Conservation (phyloP, 2,113 vertebrate species). For the Vireo altiloquus region DNA sequence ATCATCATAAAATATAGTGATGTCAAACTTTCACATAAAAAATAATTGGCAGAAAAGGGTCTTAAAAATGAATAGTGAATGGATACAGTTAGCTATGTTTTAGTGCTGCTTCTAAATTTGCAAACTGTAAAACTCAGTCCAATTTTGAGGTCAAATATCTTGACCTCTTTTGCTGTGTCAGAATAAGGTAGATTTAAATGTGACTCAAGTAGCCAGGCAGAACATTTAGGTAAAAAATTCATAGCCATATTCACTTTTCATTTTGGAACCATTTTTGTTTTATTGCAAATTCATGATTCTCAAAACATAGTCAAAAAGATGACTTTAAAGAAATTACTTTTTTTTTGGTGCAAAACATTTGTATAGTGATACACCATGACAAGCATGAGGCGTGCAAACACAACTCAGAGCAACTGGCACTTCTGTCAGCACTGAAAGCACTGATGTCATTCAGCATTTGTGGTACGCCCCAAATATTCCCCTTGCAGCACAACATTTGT, state of each 20-base stretch:
- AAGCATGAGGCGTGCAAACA: neutral
- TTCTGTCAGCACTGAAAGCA: slow-evolving; percentile 22
- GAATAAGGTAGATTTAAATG: slow-evolving; percentile 1
- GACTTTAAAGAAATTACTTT: neutral
- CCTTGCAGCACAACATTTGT: slow-evolving; percentile 24
- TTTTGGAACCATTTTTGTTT: neutral
- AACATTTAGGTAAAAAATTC: neutral
- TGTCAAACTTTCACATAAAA: neutral
- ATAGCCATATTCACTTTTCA: neutral
- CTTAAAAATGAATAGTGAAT: neutral
- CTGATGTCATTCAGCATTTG: slow-evolving; percentile 28
- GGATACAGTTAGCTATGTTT: neutral
- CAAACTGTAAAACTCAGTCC: neutral
- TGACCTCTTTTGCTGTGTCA: neutral
- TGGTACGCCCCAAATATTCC: slow-evolving; percentile 26
- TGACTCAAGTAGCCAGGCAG: neutral
- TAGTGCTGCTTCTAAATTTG: neutral
- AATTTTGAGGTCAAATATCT: neutral
- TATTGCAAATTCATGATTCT: neutral
- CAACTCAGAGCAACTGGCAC: neutral
- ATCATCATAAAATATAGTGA: neutral
- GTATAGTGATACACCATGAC: neutral
- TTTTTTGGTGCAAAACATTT: neutral
- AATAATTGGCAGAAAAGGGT: neutral
- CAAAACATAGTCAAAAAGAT: neutral